Conservation (phyloP, 2,113 vertebrate genomes). For the Tragulus kanchil region DNA sequence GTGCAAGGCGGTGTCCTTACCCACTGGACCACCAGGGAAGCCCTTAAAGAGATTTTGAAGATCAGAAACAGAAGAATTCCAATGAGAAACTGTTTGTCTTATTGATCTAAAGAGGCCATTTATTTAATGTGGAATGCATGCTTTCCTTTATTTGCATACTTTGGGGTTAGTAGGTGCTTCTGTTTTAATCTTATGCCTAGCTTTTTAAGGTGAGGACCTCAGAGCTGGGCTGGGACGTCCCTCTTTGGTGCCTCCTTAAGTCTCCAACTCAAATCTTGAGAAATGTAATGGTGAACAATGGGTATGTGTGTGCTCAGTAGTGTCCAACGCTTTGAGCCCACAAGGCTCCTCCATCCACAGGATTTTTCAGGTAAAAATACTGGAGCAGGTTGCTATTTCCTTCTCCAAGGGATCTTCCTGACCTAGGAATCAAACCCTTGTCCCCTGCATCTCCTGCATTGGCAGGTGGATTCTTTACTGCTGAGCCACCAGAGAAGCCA, state of each 20-base stretch:
- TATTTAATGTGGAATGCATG: not conserved
- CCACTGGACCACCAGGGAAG: too few relatives aligned
- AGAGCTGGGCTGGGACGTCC: not conserved
- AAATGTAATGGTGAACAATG: not conserved
- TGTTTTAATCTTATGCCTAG: not conserved
- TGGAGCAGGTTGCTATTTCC: not conserved
- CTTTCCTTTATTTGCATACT: not conserved
- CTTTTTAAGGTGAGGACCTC: not conserved
- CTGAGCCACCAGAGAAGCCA: too few relatives aligned
- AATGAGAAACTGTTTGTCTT: not conserved
- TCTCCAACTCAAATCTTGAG: not conserved
- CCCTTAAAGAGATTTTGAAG: not conserved
- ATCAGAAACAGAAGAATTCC: not conserved
- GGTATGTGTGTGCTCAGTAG: fast-evolving
- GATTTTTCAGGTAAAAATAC: not conserved
- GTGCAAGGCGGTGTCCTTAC: too few relatives aligned
- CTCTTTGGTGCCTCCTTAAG: not conserved
- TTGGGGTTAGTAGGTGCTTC: not conserved
- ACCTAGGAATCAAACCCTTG: not conserved
- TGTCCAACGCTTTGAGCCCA: not conserved
- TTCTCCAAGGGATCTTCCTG: not conserved
- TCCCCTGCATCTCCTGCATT: not conserved
- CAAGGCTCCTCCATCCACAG: not conserved
- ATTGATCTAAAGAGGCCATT: not conserved
- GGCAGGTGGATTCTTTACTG: too few relatives aligned